Percentiles rank a stretch among this genome's conserved stretches.
phyloP scores from a whole-genome alignment of 1,140 invertebrate species.

The Cepaea nemoralis region DNA sequence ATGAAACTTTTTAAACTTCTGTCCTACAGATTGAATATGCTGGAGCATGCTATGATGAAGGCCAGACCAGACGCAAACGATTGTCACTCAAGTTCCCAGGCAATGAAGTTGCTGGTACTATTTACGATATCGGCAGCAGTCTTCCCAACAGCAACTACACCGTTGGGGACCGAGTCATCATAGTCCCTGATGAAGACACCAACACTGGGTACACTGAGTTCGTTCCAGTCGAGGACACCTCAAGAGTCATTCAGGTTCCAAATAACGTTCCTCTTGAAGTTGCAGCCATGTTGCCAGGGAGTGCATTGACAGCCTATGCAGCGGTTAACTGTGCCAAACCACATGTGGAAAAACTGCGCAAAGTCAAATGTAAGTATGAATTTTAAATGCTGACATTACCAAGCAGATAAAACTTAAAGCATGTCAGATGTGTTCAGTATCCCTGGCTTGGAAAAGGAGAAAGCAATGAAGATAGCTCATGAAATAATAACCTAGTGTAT shows the following conservation, averaged over 20 bases:
- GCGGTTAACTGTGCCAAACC: conserved; percentile 62
- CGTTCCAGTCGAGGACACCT: conserved; percentile 56
- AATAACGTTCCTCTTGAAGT: conserved; percentile 59
- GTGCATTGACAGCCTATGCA: conserved; percentile 63
- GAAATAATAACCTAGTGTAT: too few relatives aligned
- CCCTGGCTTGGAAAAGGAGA: too few relatives aligned
- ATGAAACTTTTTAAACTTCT: background rate
- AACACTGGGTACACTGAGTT: conserved; percentile 61
- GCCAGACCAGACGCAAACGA: conserved; percentile 52
- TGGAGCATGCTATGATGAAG: conserved; percentile 65
- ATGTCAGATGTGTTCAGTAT: too few relatives aligned
- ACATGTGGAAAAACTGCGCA: conserved; percentile 63
- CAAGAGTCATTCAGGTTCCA: conserved; percentile 62
- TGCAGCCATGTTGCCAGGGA: conserved; percentile 64
- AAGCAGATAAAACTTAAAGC: too few relatives aligned
- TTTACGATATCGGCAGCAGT: conserved; percentile 61
- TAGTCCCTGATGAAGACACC: conserved; percentile 58
- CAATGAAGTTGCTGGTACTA: conserved; percentile 62
- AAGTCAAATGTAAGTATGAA: conserved; percentile 65
- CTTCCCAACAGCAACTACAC: conserved; percentile 65
- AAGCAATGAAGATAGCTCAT: too few relatives aligned
- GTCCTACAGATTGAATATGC: conserved; percentile 57
- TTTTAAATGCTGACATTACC: too few relatives aligned
- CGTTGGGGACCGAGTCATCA: conserved; percentile 59
- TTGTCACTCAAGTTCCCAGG: conserved; percentile 61